These are phyloP conservation scores for Drosophila kohkoa DNA, from an alignment of 1,140 invertebrate genomes.

Conservation along the genomic window DNA sequence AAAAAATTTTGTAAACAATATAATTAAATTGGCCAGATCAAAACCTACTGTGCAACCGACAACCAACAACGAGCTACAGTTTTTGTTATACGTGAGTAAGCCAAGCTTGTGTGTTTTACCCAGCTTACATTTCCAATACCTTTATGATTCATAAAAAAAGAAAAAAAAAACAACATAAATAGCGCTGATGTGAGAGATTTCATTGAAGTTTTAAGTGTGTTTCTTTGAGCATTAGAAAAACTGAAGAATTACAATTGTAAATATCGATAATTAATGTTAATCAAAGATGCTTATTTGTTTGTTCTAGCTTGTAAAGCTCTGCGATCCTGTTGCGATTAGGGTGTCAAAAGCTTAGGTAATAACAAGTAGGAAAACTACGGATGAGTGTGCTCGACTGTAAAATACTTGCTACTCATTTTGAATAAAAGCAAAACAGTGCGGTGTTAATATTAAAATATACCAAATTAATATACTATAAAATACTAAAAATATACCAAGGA, in stretches of 20 bases:
- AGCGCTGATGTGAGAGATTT: constrained; percentile 9
- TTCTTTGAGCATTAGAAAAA: not conserved
- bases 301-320: not conserved
- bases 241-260: not conserved
- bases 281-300: constrained; percentile 5
- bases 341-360: not conserved
- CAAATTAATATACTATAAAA: too few species aligned
- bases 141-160: not conserved
- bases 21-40: constrained; percentile 25
- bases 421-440: too few species aligned
- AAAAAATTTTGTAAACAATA: constrained; percentile 17
- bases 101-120: constrained; percentile 9
- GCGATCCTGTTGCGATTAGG: not conserved
- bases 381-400: too few species aligned
- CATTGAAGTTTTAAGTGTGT: not conserved
- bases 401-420: too few species aligned
- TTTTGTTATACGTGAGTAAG: constrained; percentile 29
- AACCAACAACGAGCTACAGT: not conserved
- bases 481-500: too few species aligned
- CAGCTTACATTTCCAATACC: constrained; percentile 12
- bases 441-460: too few species aligned
- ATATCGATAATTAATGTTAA: constrained; percentile 6
- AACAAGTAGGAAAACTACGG: too few species aligned
- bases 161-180: constrained; percentile 10
- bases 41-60: not conserved